Percentiles rank a stretch among this genome's conserved stretches.
phyloP scores from a whole-genome alignment of 2,797 vertebrate species.

The Oophaga sylvatica region DNA sequence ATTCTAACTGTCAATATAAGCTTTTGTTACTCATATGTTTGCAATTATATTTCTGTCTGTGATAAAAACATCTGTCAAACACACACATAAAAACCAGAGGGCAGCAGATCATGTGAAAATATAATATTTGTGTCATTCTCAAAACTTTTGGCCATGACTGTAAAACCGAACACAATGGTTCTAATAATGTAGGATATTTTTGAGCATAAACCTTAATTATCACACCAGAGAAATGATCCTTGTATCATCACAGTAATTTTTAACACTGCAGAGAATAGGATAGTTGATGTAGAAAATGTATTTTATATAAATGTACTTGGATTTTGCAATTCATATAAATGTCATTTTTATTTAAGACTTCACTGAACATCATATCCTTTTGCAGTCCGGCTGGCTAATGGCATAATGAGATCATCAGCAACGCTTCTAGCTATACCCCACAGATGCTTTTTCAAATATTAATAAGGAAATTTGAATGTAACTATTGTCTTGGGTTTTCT shows the following conservation, averaged over 20 bases:
- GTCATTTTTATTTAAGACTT: background rate
- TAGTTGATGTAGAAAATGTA: background rate
- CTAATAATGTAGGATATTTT: background rate
- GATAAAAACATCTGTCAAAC: too few species aligned
- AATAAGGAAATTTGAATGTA: slow-evolving; percentile 36
- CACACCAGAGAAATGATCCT: background rate
- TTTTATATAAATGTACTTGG: background rate
- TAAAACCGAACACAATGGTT: background rate
- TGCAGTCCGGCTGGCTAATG: slow-evolving; percentile 19
- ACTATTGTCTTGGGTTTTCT: slow-evolving; percentile 46
- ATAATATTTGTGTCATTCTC: too few species aligned
- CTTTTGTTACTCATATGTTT: too few species aligned
- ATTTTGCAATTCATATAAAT: background rate
- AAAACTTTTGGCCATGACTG: background rate
- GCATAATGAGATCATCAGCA: slow-evolving; percentile 11
- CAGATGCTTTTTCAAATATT: slow-evolving; percentile 58
- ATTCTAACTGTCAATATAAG: too few species aligned
- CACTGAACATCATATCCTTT: background rate
- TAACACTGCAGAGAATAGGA: background rate
- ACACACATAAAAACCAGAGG: too few species aligned
- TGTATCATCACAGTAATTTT: background rate
- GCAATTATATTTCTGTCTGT: too few species aligned
- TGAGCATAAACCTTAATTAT: too few species aligned
- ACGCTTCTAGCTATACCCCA: slow-evolving; percentile 1
- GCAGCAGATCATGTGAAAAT: too few species aligned